Evolutionary conservation across 2,113 vertebrate genomes (phyloP).

Genomic region (Sorex fumeus): DNA sequence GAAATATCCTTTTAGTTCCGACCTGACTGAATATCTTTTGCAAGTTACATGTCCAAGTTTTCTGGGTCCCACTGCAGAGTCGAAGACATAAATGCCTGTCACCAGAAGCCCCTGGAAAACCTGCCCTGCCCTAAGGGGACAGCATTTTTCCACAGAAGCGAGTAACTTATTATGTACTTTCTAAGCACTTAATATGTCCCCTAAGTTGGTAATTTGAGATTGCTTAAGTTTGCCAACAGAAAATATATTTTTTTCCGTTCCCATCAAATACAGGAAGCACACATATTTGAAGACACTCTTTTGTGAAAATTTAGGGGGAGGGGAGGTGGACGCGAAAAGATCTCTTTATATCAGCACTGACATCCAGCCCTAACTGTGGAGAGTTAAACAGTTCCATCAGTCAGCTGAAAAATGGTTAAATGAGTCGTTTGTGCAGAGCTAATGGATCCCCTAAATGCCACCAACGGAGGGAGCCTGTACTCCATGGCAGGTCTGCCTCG

Average conservation of each 20-base stretch:
- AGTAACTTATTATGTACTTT: conserved; percentile 14
- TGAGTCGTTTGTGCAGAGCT: conserved; percentile 56
- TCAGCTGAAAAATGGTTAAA: conserved; percentile 7
- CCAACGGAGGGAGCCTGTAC: conserved; percentile 75
- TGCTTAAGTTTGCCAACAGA: background rate
- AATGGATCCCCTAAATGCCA: conserved; percentile 55
- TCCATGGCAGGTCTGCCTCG: conserved; percentile 26
- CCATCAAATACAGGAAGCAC: conserved; percentile 26
- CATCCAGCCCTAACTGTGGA: background rate
- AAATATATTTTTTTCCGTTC: background rate
- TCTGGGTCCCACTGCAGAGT: background rate
- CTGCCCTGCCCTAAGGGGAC: background rate
- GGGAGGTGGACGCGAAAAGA: too few species aligned
- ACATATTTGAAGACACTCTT: conserved; percentile 49
- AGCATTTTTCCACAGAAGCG: background rate
- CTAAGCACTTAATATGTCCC: background rate
- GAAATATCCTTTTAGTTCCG: background rate
- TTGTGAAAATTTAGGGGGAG: background rate
- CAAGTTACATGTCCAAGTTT: background rate
- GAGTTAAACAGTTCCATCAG: background rate
- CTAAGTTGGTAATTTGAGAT: background rate
- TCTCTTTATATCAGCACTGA: background rate
- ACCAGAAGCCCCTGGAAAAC: background rate
- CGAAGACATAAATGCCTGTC: background rate
- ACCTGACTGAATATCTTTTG: background rate